Evolutionary conservation across 2,113 vertebrate genomes (phyloP).

Genomic region (Macquaria ambigua): DNA sequence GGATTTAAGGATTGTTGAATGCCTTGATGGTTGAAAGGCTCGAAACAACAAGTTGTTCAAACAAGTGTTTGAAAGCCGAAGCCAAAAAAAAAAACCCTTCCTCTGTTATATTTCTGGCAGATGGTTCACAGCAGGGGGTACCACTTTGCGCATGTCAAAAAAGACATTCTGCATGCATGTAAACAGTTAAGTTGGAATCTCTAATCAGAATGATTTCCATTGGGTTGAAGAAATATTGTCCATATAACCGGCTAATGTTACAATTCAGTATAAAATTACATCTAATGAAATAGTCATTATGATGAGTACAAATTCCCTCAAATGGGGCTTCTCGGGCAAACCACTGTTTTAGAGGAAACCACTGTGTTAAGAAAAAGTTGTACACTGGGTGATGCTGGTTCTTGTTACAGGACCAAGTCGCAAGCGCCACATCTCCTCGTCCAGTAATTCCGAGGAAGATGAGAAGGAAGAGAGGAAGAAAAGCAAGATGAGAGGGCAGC

Average conservation of each 20-base stretch:
- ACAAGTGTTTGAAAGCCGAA: too few species aligned
- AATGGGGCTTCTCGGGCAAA: background rate
- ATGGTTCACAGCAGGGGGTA: too few species aligned
- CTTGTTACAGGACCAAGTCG: constrained; percentile 63
- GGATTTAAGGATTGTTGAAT: too few species aligned
- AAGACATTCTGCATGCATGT: too few species aligned
- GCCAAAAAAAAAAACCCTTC: too few species aligned
- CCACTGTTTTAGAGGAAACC: background rate
- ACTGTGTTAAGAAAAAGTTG: background rate
- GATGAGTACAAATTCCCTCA: background rate
- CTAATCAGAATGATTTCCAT: too few species aligned
- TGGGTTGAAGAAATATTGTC: too few species aligned
- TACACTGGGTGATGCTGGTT: background rate
- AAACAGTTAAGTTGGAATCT: too few species aligned
- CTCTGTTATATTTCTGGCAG: too few species aligned
- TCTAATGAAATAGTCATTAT: background rate
- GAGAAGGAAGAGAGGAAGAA: constrained; percentile 64
- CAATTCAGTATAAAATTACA: background rate
- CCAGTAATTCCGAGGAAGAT: constrained; percentile 69
- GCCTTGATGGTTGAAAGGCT: too few species aligned
- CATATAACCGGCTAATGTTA: background rate
- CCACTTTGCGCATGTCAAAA: too few species aligned
- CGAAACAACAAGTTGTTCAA: too few species aligned
- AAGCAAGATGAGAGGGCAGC: constrained; percentile 57
- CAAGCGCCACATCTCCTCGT: constrained; percentile 56